Evolutionary conservation across 2,888 invertebrate species (phyloP).

Genomic region (Amaurobius ferox): DNA sequence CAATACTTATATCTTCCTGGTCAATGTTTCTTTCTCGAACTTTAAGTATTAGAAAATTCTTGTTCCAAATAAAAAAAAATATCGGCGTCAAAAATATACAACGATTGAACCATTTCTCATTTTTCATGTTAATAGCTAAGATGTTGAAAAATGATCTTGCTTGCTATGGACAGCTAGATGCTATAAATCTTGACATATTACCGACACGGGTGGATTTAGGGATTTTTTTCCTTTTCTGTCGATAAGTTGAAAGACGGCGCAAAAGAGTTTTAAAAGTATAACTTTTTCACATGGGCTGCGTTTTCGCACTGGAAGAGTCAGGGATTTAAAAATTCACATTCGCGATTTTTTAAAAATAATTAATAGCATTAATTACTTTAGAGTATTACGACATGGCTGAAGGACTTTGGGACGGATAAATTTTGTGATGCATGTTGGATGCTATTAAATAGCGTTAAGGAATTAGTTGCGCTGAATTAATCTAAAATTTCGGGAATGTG

Average conservation of each 20-base stretch:
- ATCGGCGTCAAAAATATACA: neutral
- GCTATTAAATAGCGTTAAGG: too few relatives aligned
- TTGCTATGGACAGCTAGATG: neutral
- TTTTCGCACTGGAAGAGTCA: too few relatives aligned
- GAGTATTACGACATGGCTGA: too few relatives aligned
- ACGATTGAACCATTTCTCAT: neutral
- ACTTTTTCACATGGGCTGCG: neutral
- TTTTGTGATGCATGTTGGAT: too few relatives aligned
- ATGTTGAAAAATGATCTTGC: neutral
- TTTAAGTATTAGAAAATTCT: neutral
- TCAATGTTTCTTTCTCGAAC: too few relatives aligned
- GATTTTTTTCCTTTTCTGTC: neutral
- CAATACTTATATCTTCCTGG: too few relatives aligned
- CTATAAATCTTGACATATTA: slow-evolving; percentile 8
- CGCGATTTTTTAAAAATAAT: too few relatives aligned
- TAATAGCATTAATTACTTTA: too few relatives aligned
- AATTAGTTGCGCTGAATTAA: too few relatives aligned
- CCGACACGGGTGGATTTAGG: neutral
- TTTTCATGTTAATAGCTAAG: slow-evolving; percentile 5
- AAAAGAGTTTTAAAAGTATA: neutral
- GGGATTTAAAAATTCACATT: too few relatives aligned
- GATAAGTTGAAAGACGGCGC: neutral
- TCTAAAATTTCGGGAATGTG: too few relatives aligned
- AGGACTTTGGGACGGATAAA: too few relatives aligned
- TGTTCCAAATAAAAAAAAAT: neutral